Evolutionary conservation across 2,113 vertebrate species (phyloP).

Genomic region (Poecile atricapillus): DNA sequence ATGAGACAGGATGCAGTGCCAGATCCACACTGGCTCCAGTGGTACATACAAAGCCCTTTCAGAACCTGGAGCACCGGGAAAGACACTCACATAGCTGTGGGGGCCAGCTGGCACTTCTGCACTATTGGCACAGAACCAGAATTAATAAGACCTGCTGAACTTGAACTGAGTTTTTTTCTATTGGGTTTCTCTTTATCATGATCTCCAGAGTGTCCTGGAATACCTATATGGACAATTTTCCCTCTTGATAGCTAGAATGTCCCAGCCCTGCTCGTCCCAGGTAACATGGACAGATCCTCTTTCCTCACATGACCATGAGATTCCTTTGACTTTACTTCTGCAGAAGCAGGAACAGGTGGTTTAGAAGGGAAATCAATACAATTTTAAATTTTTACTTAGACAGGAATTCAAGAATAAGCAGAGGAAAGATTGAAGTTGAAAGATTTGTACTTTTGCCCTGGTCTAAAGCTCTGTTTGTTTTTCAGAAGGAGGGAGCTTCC

Average conservation of each 20-base stretch:
- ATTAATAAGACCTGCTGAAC: slow-evolving; percentile 14
- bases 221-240: background rate
- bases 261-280: background rate
- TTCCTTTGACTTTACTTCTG: background rate
- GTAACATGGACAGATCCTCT: background rate
- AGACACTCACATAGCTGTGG: background rate
- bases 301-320: background rate
- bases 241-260: background rate
- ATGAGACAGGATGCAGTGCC: background rate
- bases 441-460: background rate
- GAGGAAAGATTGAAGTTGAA: background rate
- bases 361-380: background rate
- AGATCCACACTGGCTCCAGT: background rate
- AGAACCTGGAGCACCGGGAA: background rate
- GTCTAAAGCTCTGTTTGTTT: background rate
- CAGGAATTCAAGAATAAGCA: background rate
- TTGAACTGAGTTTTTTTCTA: background rate
- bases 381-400: background rate
- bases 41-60: background rate
- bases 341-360: background rate
- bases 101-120: slow-evolving; percentile 8
- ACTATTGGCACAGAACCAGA: background rate
- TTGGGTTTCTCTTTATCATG: background rate
- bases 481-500: background rate
- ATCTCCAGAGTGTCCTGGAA: background rate